Evolutionary conservation across 2,113 vertebrate genomes (phyloP), one percentile per base, ranked within the genome.

Genomic region (Ranitomeya variabilis): DNA sequence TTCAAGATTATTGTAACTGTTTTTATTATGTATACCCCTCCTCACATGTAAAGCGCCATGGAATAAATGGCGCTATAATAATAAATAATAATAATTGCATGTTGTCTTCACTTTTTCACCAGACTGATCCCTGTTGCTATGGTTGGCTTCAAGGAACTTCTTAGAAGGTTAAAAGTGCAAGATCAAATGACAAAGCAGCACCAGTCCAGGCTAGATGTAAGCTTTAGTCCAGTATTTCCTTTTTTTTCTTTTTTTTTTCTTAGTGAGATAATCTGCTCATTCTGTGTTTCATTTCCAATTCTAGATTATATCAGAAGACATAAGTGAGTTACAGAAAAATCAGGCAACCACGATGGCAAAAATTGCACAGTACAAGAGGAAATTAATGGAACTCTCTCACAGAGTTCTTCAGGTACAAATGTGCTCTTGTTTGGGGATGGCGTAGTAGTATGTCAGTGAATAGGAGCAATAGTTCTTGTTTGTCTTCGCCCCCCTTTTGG

Each of bases 101-200:
- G 4, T 37, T 1, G 4, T 86, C 5, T 90, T 92, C 67, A 60
- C 0, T 91, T 92, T 81, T 57, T 16, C 5, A 8, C 0, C n/a
- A 99, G 98, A 87, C 94, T 99, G 89, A 98, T 99, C 92, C 98
- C 98, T 87, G 97, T 99, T 12, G 97, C 98, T 11, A 99, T 99
- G 98, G 98, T 99, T 86, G 97, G 98, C 79, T 99, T 99, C 91
- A 99, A 96, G 90, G 98, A 99, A 90, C 92, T 99, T 21, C 92
- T 99, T 64, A 94, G 96, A 90, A 95, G 98, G 89, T 86, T 99
- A 86, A 99, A 99, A 92, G 97, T 97, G 91, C 98, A 99, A 93
- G 98, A 99, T 83, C 98, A 99, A 95, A 99, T 99, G 98, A 99
- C 96, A 60, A 99, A 99, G 91, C 98, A 99, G 91, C 98, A 99